Percentiles rank a stretch among this genome's conserved stretches.
Evolutionary conservation across 1,140 invertebrate genomes (phyloP).

Genomic region (Hermatobates lingyangjiaoensis): DNA sequence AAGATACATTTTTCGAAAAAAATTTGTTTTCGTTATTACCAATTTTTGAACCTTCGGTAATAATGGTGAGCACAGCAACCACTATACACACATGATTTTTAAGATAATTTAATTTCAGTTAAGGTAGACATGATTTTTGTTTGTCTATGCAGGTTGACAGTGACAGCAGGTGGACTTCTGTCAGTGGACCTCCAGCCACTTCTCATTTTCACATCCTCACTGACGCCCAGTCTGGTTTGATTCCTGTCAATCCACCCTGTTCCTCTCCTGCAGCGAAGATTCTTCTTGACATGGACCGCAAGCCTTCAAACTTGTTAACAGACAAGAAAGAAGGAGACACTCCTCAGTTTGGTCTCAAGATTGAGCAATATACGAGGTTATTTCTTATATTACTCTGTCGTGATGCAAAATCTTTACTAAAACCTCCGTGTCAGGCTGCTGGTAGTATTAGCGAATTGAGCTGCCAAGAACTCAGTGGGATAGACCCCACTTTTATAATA

Average conservation of each 20-base stretch:
- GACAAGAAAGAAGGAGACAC: slow-evolving; percentile 31
- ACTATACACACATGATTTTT: too few relatives aligned
- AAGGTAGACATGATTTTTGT: too few relatives aligned
- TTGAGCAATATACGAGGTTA: slow-evolving; percentile 67
- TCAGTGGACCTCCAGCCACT: slow-evolving; percentile 97
- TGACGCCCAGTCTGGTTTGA: slow-evolving; percentile 92
- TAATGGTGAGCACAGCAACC: too few relatives aligned
- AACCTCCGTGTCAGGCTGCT: too few relatives aligned
- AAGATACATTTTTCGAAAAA: too few relatives aligned
- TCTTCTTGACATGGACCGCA: slow-evolving; percentile 56
- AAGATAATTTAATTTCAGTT: too few relatives aligned
- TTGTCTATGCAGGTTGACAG: slow-evolving; percentile 65
- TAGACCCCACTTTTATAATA: neutral
- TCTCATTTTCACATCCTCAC: slow-evolving; percentile 98
- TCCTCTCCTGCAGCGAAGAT: slow-evolving; percentile 72
- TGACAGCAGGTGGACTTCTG: slow-evolving; percentile 84
- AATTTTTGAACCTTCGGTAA: too few relatives aligned
- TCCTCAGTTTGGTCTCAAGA: slow-evolving; percentile 70
- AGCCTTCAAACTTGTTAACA: slow-evolving; percentile 26
- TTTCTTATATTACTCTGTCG: too few relatives aligned
- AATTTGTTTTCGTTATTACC: too few relatives aligned
- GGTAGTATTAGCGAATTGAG: neutral
- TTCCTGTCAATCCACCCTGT: slow-evolving; percentile 77
- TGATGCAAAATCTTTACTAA: too few relatives aligned
- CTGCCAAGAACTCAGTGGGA: neutral